Evolutionary conservation across 2,113 vertebrate genomes (phyloP).

Genomic region (Tragulus kanchil): DNA sequence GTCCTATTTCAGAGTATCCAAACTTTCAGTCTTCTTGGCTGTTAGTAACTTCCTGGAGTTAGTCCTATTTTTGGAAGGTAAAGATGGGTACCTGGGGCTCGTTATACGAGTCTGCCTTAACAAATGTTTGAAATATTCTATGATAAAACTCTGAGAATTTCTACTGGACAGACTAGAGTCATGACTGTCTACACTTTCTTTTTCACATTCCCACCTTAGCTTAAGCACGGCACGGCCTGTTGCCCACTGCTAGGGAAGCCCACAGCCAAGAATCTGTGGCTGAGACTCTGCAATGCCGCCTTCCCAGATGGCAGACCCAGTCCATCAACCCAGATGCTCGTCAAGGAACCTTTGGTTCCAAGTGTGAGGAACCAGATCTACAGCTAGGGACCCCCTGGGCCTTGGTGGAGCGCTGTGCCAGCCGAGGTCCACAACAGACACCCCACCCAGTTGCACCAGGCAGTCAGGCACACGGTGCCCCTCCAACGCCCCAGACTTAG

Average conservation of each 20-base stretch:
- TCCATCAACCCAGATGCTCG: not conserved
- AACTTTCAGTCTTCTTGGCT: not conserved
- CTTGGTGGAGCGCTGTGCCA: not conserved
- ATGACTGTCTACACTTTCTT: not conserved
- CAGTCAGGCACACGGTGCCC: not conserved
- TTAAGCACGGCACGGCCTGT: not conserved
- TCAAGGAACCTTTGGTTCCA: not conserved
- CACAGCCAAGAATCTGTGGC: not conserved
- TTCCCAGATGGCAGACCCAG: not conserved
- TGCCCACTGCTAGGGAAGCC: not conserved
- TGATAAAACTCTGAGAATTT: not conserved
- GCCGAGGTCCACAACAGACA: not conserved
- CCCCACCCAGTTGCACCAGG: not conserved
- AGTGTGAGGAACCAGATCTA: not conserved
- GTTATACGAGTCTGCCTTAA: not conserved
- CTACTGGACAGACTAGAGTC: not conserved
- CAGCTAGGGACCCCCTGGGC: not conserved
- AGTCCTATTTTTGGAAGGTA: not conserved
- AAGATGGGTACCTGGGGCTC: not conserved
- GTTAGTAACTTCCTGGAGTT: not conserved
- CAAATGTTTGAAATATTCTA: not conserved
- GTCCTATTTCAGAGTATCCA: not conserved
- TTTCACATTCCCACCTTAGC: not conserved
- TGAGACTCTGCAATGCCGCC: not conserved
- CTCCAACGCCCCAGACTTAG: not conserved